Evolutionary conservation across 2,888 invertebrate species (phyloP).

Genomic region (Cheilosia vulpina): DNA sequence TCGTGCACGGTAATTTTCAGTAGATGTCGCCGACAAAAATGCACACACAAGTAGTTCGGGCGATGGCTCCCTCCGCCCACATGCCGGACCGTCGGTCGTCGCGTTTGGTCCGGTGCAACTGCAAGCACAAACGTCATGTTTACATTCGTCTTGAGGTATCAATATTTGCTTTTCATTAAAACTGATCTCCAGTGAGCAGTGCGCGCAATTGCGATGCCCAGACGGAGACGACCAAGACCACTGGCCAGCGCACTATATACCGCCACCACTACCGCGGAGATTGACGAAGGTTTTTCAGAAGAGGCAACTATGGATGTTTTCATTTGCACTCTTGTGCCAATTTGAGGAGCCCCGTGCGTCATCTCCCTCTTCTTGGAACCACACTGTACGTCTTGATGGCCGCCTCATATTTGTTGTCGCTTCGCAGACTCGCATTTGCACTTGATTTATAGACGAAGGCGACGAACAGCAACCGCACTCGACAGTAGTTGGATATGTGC

Average conservation of each 20-base stretch:
- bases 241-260: constrained; percentile 13
- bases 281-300: constrained; percentile 2
- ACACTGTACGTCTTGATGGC: constrained; percentile 37
- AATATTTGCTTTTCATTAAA: constrained; percentile 75
- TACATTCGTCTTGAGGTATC: constrained; percentile 73
- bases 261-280: constrained; percentile 17
- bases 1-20: constrained; percentile 41
- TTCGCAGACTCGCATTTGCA: constrained; percentile 42
- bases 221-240: constrained; percentile 4
- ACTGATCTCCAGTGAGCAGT: constrained; percentile 61
- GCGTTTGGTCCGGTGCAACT: constrained; percentile 48
- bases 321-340: constrained; percentile 65
- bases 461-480: constrained; percentile 1
- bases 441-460: constrained; percentile 53
- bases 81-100: neutral
- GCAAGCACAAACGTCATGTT: constrained; percentile 64
- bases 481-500: constrained; percentile 19
- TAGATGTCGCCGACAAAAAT: constrained; percentile 63
- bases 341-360: constrained; percentile 12
- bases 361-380: constrained; percentile 29
- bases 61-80: constrained; percentile 25
- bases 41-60: constrained; percentile 10
- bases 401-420: constrained; percentile 64
- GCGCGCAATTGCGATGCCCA: neutral
- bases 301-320: constrained; percentile 48